Evolutionary conservation across 2,797 vertebrate genomes (phyloP).

Genomic region (Falco concolor): DNA sequence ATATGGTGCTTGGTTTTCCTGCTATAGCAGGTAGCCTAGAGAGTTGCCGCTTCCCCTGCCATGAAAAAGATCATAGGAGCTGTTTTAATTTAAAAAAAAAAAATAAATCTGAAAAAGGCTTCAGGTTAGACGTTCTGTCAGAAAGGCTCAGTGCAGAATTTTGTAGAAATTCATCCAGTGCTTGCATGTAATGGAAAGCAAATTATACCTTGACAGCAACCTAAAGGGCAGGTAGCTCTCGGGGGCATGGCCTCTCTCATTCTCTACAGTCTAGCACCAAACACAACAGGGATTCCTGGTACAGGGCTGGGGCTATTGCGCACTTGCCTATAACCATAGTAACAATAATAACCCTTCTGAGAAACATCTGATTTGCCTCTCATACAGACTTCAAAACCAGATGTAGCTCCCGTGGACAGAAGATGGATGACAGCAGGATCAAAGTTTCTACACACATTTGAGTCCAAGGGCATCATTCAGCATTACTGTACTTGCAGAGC

Average conservation of each 20-base stretch:
- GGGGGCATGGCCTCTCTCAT: neutral
- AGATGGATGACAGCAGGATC: neutral
- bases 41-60: neutral
- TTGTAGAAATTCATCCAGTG: neutral
- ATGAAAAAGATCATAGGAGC: neutral
- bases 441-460: neutral
- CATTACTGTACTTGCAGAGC: accelerated
- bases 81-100: neutral
- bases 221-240: neutral
- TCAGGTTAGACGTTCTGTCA: neutral
- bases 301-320: neutral
- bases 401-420: neutral
- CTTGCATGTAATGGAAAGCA: neutral
- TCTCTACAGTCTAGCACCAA: neutral
- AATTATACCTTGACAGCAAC: neutral
- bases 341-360: neutral
- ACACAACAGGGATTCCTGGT: neutral
- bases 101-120: neutral
- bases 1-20: slow-evolving; percentile 46
- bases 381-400: neutral
- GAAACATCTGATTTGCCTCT: neutral
- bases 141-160: neutral
- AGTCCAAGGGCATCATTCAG: no score
- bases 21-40: slow-evolving; percentile 12
- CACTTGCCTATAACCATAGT: neutral